Conservation (phyloP, 1,140 invertebrate species). For the Brachionus rubens region DNA sequence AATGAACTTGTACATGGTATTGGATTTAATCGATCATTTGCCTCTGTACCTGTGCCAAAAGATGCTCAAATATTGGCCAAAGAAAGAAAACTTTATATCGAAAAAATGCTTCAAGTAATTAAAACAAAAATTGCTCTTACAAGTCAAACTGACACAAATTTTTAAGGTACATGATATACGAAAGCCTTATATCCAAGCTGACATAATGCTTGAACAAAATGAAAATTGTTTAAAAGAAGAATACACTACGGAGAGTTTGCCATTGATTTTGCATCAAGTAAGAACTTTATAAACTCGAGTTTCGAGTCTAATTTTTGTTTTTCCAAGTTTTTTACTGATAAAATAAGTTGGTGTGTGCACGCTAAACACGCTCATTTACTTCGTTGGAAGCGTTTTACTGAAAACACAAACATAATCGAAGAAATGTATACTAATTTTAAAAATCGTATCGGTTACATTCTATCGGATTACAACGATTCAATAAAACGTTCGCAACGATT, state of each 20-base stretch:
- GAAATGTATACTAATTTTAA: conserved; percentile 54
- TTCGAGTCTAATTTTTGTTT: too few relatives aligned
- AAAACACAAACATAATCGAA: conserved; percentile 56
- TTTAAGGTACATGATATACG: conserved; percentile 56
- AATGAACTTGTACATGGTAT: conserved; percentile 55
- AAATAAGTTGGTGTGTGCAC: conserved; percentile 55
- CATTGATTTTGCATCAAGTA: conserved; percentile 58
- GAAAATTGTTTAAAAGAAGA: conserved; percentile 51
- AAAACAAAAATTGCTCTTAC: background rate
- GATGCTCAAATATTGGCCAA: conserved; percentile 42
- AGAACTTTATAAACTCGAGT: too few relatives aligned
- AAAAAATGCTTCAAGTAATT: conserved; percentile 53
- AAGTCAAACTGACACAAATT: background rate
- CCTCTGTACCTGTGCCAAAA: conserved; percentile 44
- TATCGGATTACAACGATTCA: conserved; percentile 57
- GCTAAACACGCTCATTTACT: conserved; percentile 57
- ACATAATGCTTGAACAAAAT: conserved; percentile 57
- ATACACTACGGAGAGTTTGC: conserved; percentile 54
- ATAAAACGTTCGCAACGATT: conserved; percentile 55
- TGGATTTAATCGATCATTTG: conserved; percentile 48
- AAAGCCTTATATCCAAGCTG: conserved; percentile 55
- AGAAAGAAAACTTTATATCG: conserved; percentile 51
- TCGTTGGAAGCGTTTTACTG: conserved; percentile 58
- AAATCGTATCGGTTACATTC: conserved; percentile 54
- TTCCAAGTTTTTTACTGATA: conserved; percentile 47